Percentiles rank a stretch among this genome's conserved stretches.
Evolutionary conservation across 1,140 invertebrate genomes (phyloP).

Genomic region (Rhynchophorus ferrugineus): DNA sequence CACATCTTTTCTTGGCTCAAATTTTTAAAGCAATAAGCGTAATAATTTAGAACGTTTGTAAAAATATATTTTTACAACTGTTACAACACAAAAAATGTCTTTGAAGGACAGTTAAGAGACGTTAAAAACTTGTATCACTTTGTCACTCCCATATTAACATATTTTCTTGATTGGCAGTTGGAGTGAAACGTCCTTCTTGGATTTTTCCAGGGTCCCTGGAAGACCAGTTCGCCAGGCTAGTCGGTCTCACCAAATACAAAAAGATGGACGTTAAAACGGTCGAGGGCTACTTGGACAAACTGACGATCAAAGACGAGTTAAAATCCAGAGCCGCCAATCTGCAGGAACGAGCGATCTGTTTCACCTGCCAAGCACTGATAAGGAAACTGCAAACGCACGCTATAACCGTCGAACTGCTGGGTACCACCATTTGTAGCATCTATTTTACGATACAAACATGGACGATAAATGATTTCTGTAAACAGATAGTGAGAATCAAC

Average conservation of each 20-base stretch:
- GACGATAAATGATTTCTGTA: constrained; percentile 19
- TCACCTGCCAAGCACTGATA: constrained; percentile 14
- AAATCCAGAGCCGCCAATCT: background rate
- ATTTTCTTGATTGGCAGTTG: too few species aligned
- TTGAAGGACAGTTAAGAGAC: too few species aligned
- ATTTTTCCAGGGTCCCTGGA: constrained; percentile 9
- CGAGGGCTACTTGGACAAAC: background rate
- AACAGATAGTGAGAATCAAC: constrained; percentile 13
- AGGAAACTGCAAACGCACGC: constrained; percentile 10
- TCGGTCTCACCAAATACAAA: background rate
- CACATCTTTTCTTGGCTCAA: too few species aligned
- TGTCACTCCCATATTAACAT: too few species aligned
- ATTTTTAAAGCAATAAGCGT: too few species aligned
- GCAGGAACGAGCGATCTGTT: constrained; percentile 16
- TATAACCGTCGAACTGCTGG: constrained; percentile 10
- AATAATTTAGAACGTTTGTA: too few species aligned
- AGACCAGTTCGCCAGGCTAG: constrained; percentile 12
- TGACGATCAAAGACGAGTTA: constrained; percentile 2
- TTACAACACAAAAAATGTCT: too few species aligned
- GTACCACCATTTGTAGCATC: constrained; percentile 14
- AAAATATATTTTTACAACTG: too few species aligned
- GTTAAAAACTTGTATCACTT: too few species aligned
- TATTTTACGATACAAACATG: constrained; percentile 18
- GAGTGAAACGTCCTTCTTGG: too few species aligned
- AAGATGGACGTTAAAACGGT: constrained; percentile 6